These are phyloP conservation scores for Icerya purchasi DNA, from an alignment of 2,888 invertebrate species.

Conservation along the genomic window DNA sequence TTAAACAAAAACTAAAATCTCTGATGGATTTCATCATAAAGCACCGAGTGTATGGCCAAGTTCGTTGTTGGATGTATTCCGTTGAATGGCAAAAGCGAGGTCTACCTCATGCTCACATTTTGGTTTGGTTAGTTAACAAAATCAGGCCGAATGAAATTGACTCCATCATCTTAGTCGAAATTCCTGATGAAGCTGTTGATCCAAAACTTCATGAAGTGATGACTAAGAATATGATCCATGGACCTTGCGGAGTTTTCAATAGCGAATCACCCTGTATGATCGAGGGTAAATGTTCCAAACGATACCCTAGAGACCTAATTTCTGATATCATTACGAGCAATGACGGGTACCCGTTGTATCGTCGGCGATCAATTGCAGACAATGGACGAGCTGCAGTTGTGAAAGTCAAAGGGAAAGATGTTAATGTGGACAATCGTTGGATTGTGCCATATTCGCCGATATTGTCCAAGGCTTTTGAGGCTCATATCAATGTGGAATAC, in stretches of 20 bases:
- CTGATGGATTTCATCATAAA: slow-evolving; percentile 12
- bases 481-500: too few species aligned
- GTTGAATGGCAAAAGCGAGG: slow-evolving; percentile 21
- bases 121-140: slow-evolving; percentile 19
- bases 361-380: slow-evolving; percentile 19
- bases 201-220: slow-evolving; percentile 20
- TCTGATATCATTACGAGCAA: slow-evolving; percentile 20
- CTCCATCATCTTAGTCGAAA: slow-evolving; percentile 12
- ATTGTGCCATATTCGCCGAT: too few species aligned
- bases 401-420: slow-evolving; percentile 14
- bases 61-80: slow-evolving; percentile 19
- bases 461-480: too few species aligned
- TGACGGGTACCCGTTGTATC: too few species aligned
- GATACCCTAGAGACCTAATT: slow-evolving; percentile 18
- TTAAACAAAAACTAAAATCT: too few species aligned
- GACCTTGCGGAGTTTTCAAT: slow-evolving; percentile 21
- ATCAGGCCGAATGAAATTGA: slow-evolving; percentile 12
- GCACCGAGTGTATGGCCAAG: slow-evolving; percentile 13
- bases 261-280: slow-evolving; percentile 13
- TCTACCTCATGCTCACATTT: too few species aligned
- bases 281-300: slow-evolving; percentile 16
- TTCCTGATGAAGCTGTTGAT: slow-evolving; percentile 21
- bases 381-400: slow-evolving; percentile 18
- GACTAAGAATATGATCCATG: slow-evolving; percentile 16
- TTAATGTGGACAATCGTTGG: too few species aligned